These are phyloP conservation scores for Ambastaia sidthimunki DNA, from an alignment of 2,797 vertebrate genomes.

Conservation along the genomic window DNA sequence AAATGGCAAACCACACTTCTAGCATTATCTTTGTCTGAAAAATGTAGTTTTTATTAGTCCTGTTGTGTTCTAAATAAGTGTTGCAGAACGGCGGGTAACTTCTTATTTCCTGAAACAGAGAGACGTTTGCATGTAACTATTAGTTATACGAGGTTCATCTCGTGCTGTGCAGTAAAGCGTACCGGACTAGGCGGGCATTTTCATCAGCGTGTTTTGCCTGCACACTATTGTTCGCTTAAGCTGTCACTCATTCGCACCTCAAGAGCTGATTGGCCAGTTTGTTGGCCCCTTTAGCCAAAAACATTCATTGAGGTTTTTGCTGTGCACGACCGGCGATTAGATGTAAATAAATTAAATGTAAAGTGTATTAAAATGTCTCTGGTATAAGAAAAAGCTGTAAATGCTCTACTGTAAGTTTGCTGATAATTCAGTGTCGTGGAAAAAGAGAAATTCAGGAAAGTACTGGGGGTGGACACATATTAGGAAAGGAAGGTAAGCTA, in stretches of 20 bases:
- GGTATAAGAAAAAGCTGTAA: not conserved
- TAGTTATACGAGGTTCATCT: too few species aligned
- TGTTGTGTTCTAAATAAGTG: not conserved
- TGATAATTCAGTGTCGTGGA: not conserved
- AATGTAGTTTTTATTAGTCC: too few species aligned
- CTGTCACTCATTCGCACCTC: constrained; percentile 6
- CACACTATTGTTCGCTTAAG: constrained; percentile 5
- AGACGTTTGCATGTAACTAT: not conserved
- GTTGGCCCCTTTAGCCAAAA: not conserved
- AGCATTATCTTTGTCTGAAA: too few species aligned
- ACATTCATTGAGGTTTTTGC: not conserved
- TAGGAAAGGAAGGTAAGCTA: constrained; percentile 33
- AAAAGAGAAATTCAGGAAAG: not conserved
- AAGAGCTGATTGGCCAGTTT: constrained; percentile 17
- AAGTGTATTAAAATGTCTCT: not conserved
- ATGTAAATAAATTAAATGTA: not conserved
- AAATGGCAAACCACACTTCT: too few species aligned
- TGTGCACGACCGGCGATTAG: not conserved
- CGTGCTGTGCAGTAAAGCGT: too few species aligned
- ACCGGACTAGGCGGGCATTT: not conserved
- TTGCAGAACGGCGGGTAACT: not conserved
- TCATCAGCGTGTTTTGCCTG: not conserved
- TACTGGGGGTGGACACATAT: not conserved
- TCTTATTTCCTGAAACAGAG: not conserved
- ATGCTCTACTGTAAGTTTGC: not conserved